Base-by-base conservation (phyloP, 1,140 invertebrate species). In the Adoxophyes honmai region DNA sequence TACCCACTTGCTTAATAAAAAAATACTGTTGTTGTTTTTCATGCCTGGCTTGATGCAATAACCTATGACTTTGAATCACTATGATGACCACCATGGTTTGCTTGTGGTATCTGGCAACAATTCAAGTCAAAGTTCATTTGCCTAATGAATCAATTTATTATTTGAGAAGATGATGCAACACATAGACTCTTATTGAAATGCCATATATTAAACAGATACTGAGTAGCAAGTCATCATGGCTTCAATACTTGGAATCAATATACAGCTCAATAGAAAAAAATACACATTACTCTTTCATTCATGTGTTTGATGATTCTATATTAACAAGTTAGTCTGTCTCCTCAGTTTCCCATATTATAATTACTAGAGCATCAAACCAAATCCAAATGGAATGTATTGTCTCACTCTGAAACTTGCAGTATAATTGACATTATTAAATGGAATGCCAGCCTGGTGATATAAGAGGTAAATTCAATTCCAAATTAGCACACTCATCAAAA, bases 1-100 rank as follows among this genome's bases (percentile, higher is more conserved):
- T 83, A 86, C 80, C 79, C 75, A 86, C 81, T 73, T 82, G 80
- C 76, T 75, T 73, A 73, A 71, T 70, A 67, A 39, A 65, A 67
- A 60, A 68, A 57, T 36, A 57, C 38, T 55, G 16, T 28, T 28
- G 6, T 28, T 28, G 21, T 6, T 3, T 28, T 28, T 28, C 21
- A 28, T 3, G 2, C 21, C 6, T 28, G 21, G 2, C 21, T 28
- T 28, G 21, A 28, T 28, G 21, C 21, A 28, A 28, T 28, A 6
- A 28, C 21, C 21, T 28, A 3, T 28, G 21, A 28, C 21, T 28
- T n/a, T n/a, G n/a, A n/a, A n/a, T 4, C 9, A 37, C 36, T n/a
- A 10, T 9, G 4, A 2, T 37, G 36, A n/a, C 10, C 13, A 13
- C 36, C 9, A 37, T 37, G 9, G 36, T 13, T 37, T n/a, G 13